A percentile compares a stretch with the other conserved stretches of the same genome.
Evolutionary conservation across 2,888 invertebrate genomes (phyloP).

Genomic region (Mimumesa dahlbomi): DNA sequence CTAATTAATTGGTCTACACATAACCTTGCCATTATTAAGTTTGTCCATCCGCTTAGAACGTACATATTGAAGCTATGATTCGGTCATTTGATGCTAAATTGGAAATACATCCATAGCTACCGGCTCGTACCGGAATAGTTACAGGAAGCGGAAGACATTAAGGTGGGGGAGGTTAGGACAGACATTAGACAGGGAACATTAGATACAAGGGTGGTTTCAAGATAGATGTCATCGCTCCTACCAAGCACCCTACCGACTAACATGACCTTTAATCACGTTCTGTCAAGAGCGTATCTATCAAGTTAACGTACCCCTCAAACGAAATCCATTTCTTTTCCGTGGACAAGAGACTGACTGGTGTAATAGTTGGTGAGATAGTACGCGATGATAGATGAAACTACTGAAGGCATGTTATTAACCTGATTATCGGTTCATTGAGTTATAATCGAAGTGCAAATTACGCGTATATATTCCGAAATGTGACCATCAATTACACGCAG

Average conservation of each 20-base stretch:
- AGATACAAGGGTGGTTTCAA: constrained; percentile 28
- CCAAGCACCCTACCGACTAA: constrained; percentile 21
- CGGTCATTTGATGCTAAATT: constrained; percentile 25
- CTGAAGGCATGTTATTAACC: background rate
- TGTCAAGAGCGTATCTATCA: constrained; percentile 46
- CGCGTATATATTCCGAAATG: background rate
- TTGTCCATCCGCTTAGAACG: background rate
- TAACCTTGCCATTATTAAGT: too few species aligned
- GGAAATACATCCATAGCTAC: constrained; percentile 18
- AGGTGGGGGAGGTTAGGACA: constrained; percentile 22
- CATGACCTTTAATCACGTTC: constrained; percentile 48
- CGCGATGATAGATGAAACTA: constrained; percentile 28
- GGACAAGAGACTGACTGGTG: constrained; percentile 13
- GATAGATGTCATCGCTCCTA: constrained; percentile 51
- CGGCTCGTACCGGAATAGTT: constrained; percentile 37
- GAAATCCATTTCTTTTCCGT: constrained; percentile 39
- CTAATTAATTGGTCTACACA: too few species aligned
- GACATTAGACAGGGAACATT: constrained; percentile 42
- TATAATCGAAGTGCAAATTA: constrained; percentile 1
- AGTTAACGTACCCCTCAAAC: constrained; percentile 19
- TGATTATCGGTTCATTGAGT: constrained; percentile 11
- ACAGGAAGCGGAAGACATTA: constrained; percentile 40
- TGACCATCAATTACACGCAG: too few species aligned
- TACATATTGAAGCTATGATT: background rate
- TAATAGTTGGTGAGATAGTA: constrained; percentile 18